Evolutionary conservation across 1,140 invertebrate genomes (phyloP).

Genomic region (Monochamus saltuarius): DNA sequence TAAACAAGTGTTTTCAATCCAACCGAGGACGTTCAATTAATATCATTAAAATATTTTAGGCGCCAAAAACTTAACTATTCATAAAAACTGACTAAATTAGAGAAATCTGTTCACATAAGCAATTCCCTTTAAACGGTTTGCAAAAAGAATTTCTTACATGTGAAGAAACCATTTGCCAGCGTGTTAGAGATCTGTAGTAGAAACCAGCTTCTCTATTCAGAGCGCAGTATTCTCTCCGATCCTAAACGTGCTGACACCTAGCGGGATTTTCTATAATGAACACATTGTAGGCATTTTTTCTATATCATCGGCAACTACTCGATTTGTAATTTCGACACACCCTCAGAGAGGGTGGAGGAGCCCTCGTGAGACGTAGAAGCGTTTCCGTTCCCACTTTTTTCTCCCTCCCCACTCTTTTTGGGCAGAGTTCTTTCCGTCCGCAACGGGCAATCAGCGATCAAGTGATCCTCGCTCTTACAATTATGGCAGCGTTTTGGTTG

Average conservation of each 20-base stretch:
- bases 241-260: conserved; percentile 16
- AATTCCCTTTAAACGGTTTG: too few relatives aligned
- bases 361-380: conserved; percentile 12
- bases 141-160: too few relatives aligned
- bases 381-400: conserved; percentile 20
- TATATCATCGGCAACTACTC: conserved; percentile 18
- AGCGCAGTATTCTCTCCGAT: too few relatives aligned
- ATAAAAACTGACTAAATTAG: too few relatives aligned
- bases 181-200: too few relatives aligned
- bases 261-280: conserved; percentile 23
- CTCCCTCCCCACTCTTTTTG: conserved; percentile 12
- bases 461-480: conserved; percentile 82
- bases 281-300: conserved; percentile 27
- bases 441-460: conserved; percentile 82
- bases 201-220: too few relatives aligned
- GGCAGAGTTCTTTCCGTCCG: conserved; percentile 35
- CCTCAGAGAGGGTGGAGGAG: conserved; percentile 16
- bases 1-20: too few relatives aligned
- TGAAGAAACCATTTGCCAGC: too few relatives aligned
- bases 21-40: too few relatives aligned
- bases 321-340: conserved; percentile 9
- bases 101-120: too few relatives aligned
- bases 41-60: too few relatives aligned
- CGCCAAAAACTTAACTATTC: too few relatives aligned
- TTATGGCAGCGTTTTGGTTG: conserved; percentile 87